Evolutionary conservation across 2,888 invertebrate species (phyloP), one percentile per base, ranked within the genome.

Genomic region (Limenitis camilla): DNA sequence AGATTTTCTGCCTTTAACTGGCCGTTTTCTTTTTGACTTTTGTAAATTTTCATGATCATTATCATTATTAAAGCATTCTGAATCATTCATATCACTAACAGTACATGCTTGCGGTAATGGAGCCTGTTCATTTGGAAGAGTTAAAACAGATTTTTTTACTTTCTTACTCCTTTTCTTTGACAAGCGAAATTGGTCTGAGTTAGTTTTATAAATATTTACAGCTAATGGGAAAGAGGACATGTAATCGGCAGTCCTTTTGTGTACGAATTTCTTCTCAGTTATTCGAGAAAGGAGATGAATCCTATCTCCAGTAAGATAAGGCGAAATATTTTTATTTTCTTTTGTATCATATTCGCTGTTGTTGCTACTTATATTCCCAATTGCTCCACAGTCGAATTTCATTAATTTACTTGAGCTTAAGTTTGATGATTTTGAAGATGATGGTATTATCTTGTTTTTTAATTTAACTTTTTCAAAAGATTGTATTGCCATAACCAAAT

Each of bases 21-120:
- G 49, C 8, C 60, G 60, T 30, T 70, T 67, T 61, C 75, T 81
- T 60, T 72, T 78, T 5, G 61, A 29, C 53, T 68, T 74, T n/a
- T 56, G 51, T 54, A 19, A 2, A 3, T 63, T 70, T n/a, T 59
- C 61, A 33, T 61, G 60, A 43, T 65, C 63, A 44, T 68, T 64
- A 27, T 63, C 66, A 36, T 63, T 63, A 6, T 69, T 71, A 27
- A 60, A 71, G 61, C 77, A 81, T 64, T 84, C 84, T 5, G 76
- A 76, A 45, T 85, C 84, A 49, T 81, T 85, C 63, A 81, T 74
- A 55, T 85, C 84, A 58, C 85, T 85, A 1, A 78, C 82, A 9
- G 83, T 83, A 53, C 78, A 79, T 27, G 58, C 56, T 63, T 78
- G 75, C 11, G 74, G 75, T 10, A 63, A 49, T 30, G 64, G 69